Evolutionary conservation across 2,113 vertebrate genomes (phyloP).

Genomic region (Anthoscopus minutus): DNA sequence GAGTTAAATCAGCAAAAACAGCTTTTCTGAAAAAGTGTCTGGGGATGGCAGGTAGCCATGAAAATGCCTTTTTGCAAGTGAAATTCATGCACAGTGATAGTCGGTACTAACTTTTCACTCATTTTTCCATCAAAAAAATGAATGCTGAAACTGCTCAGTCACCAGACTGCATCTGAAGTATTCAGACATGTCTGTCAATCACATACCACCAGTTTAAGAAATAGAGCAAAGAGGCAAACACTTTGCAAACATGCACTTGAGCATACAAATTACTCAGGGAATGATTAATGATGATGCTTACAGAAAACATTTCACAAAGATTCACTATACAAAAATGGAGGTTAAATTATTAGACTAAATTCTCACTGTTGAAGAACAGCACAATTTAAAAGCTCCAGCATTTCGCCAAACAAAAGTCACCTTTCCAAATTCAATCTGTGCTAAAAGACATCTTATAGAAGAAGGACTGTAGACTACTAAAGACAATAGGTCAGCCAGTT

Average conservation of each 20-base stretch:
- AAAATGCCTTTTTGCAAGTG: conserved; percentile 13
- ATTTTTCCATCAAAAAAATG: not conserved
- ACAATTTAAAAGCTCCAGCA: not conserved
- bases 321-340: not conserved
- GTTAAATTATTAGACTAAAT: not conserved
- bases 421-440: not conserved
- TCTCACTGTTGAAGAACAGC: not conserved
- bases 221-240: not conserved
- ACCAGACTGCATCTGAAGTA: not conserved
- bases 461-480: not conserved
- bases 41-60: not conserved
- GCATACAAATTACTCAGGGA: not conserved
- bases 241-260: not conserved
- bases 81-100: not conserved
- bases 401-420: not conserved
- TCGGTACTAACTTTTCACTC: not conserved
- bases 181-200: not conserved
- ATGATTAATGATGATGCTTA: not conserved
- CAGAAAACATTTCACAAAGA: not conserved
- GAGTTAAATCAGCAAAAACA: not conserved
- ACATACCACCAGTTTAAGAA: not conserved
- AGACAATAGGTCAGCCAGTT: not conserved
- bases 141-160: not conserved
- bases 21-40: not conserved
- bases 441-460: not conserved